phyloP scores from a whole-genome alignment of 23 tunicate genomes.

The Halocynthia aurantium region DNA sequence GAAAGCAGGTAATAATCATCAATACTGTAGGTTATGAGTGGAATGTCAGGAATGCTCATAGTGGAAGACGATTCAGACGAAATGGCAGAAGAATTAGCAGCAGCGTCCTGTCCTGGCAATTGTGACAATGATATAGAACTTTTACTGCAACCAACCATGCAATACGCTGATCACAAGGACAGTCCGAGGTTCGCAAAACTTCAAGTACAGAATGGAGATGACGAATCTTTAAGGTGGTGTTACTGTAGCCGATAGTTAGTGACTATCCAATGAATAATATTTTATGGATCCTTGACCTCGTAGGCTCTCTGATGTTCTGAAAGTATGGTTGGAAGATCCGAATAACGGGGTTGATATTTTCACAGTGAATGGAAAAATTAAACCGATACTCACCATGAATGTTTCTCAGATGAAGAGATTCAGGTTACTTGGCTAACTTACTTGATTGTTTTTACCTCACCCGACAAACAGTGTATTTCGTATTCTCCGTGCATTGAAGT shows the following conservation, averaged over 20 bases:
- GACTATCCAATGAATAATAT: background rate
- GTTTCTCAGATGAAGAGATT: background rate
- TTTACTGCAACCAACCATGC: constrained; percentile 1
- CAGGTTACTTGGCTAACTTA: background rate
- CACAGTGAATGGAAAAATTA: background rate
- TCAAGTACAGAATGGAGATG: background rate
- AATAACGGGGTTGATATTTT: background rate
- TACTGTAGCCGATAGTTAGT: background rate
- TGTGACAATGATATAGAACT: constrained; percentile 33
- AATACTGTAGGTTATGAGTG: constrained; percentile 14
- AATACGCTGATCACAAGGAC: background rate
- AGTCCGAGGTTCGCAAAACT: background rate
- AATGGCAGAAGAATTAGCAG: constrained; percentile 7
- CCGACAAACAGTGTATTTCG: background rate
- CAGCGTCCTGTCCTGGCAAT: constrained; percentile 38
- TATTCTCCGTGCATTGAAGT: background rate
- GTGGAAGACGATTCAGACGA: constrained; percentile 18
- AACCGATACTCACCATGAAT: background rate
- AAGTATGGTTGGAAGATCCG: background rate
- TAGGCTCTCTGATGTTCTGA: background rate
- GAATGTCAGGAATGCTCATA: constrained; percentile 33
- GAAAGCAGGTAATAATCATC: background rate
- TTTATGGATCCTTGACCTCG: background rate
- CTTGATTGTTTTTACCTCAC: background rate
- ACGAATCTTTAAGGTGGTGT: background rate